Base-by-base conservation (phyloP, 1,140 invertebrate genomes). In the Apis laboriosa region DNA sequence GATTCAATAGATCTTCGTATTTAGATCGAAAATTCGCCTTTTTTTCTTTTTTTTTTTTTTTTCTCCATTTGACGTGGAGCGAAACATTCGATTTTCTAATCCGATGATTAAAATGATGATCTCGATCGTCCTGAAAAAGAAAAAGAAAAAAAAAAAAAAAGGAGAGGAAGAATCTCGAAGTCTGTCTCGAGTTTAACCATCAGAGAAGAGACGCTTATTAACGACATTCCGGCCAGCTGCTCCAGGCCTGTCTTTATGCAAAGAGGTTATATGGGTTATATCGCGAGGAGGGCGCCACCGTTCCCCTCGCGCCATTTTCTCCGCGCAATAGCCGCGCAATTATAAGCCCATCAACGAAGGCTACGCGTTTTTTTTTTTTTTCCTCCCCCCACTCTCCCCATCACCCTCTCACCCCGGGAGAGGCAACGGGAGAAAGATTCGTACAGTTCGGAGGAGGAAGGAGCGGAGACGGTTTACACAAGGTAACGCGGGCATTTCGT, bases 281-380 rank as follows among this genome's bases (percentile, higher is more conserved):
- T 43, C 34, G 34, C 61, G 71, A 67, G 71, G 51, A 55, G 19
- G 17, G n/a, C 70, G 51, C 60, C 72, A 61, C n/a, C 28, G 19
- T 43, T 19, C 19, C 61, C 34, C 34, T 43, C 34, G 34, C 49
- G 49, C 55, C 58, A 55, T 58, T 68, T 53, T 53, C 74, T 34
- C 64, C 56, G 63, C 66, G 34, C 80, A 88, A 84, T 85, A 89
- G 90, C 86, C 78, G 88, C 84, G 91, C 91, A 93, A 93, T 93
- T 93, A 93, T 92, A 92, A 92, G 88, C 78, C 86, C 92, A 92
- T 93, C 89, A 92, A 90, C 77, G 84, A 75, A 83, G 88, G 88
- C 91, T 88, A 84, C 24, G n/a, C 24, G 53, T 12, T 9, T 7
- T 58, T 34, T 21, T 11, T 9, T 21, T 61, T 24, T 24, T 43